phyloP scores from a whole-genome alignment of 2,888 invertebrate genomes.

The Cylindroiulus punctatus region DNA sequence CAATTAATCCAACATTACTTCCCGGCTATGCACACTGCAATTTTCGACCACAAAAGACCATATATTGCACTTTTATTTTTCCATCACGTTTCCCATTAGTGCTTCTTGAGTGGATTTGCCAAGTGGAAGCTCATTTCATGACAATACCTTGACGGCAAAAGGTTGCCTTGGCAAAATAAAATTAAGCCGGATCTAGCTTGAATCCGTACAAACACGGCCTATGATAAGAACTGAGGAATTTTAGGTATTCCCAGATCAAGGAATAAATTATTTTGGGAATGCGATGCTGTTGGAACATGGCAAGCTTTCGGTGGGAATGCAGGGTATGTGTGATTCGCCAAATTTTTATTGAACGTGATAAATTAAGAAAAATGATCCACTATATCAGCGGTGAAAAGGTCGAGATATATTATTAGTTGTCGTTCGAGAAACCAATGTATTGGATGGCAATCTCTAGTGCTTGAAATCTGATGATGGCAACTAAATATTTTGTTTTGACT shows the following conservation, averaged over 20 bases:
- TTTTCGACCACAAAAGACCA: neutral
- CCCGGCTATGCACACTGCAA: neutral
- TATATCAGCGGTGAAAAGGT: neutral
- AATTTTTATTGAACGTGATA: constrained; percentile 12
- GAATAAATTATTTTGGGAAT: constrained; percentile 34
- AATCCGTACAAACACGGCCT: constrained; percentile 15
- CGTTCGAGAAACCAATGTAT: neutral
- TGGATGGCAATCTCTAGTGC: neutral
- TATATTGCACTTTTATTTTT: constrained; percentile 20
- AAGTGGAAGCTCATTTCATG: constrained; percentile 29
- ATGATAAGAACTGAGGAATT: constrained; percentile 28
- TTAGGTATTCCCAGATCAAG: constrained; percentile 23
- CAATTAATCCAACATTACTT: constrained; percentile 12
- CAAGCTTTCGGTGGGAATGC: neutral
- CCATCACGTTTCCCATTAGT: constrained; percentile 42
- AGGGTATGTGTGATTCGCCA: neutral
- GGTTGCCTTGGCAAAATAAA: constrained; percentile 42
- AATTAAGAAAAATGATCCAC: neutral
- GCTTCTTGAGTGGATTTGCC: constrained; percentile 23
- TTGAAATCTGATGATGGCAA: too few species aligned
- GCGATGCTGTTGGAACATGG: neutral
- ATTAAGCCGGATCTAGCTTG: constrained; percentile 26
- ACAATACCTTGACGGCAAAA: constrained; percentile 36
- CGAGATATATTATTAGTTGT: neutral
- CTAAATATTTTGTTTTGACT: too few species aligned